These are phyloP conservation scores for Drosophila rufa DNA, from an alignment of 1,140 invertebrate species.

Conservation along the genomic window DNA sequence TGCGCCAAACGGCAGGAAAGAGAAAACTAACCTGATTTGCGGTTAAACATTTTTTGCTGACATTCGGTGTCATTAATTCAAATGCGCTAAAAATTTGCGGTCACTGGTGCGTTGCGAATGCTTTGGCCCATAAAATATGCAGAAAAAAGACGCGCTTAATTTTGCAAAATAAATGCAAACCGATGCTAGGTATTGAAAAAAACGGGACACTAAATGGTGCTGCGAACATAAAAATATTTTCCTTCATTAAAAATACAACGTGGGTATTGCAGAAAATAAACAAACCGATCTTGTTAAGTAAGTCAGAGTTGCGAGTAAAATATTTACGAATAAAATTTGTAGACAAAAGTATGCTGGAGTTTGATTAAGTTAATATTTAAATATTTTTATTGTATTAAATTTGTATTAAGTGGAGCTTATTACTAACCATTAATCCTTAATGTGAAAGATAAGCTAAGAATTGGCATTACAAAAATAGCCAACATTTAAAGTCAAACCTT, in stretches of 20 bases:
- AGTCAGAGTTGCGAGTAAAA: not conserved
- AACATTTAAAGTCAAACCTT: not conserved
- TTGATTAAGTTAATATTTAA: no score
- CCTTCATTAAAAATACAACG: slow-evolving; percentile 6
- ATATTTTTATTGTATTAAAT: no score
- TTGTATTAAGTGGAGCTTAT: no score
- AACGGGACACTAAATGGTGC: not conserved
- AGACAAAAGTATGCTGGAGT: no score
- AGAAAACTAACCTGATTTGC: slow-evolving; percentile 65
- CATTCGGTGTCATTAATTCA: slow-evolving; percentile 72
- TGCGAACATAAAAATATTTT: slow-evolving; percentile 2
- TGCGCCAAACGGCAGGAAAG: not conserved
- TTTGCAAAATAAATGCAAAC: slow-evolving; percentile 36
- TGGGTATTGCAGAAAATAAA: no score
- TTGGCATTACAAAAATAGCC: not conserved
- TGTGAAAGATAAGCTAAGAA: not conserved
- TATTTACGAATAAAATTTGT: not conserved
- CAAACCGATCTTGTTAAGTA: not conserved
- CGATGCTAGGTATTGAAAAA: slow-evolving; percentile 5
- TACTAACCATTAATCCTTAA: no score
- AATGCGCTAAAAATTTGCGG: slow-evolving; percentile 69
- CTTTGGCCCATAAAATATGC: slow-evolving; percentile 64
- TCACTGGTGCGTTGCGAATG: slow-evolving; percentile 37
- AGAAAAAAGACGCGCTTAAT: slow-evolving; percentile 44
- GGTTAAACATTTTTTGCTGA: slow-evolving; percentile 64